These are phyloP conservation scores for Uria aalge DNA, from an alignment of 2,113 vertebrate genomes.

Conservation along the genomic window DNA sequence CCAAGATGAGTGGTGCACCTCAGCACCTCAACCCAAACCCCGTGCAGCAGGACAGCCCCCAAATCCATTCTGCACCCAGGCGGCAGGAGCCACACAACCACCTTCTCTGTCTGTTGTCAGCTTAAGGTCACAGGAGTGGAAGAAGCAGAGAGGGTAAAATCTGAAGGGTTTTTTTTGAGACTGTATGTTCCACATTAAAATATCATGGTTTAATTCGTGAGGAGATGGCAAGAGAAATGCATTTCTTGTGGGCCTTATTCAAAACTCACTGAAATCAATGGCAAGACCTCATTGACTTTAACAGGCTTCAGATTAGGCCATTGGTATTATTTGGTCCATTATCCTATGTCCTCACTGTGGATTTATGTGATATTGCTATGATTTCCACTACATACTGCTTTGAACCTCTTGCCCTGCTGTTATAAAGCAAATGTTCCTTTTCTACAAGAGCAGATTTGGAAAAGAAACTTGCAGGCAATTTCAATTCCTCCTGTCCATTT, in stretches of 20 bases:
- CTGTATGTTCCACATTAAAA: background rate
- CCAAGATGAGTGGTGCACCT: background rate
- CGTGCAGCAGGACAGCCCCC: background rate
- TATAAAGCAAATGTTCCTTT: background rate
- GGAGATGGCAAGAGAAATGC: background rate
- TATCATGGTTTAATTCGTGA: background rate
- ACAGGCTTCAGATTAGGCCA: background rate
- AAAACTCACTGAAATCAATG: background rate
- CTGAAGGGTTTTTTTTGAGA: background rate
- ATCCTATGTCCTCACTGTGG: background rate
- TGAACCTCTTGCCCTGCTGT: background rate
- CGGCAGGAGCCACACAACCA: background rate
- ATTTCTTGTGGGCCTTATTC: background rate
- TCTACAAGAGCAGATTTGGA: background rate
- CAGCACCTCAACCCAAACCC: background rate
- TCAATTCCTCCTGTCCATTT: background rate
- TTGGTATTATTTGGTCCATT: background rate
- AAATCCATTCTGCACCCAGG: background rate
- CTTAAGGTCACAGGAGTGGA: background rate
- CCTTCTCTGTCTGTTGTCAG: background rate
- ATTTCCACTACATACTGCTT: background rate
- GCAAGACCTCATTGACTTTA: background rate
- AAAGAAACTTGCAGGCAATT: slow-evolving; percentile 17
- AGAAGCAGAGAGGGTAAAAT: background rate
- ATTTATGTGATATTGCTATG: background rate